Evolutionary conservation across 2,888 invertebrate species (phyloP).

Genomic region (Meandrusa payeni): DNA sequence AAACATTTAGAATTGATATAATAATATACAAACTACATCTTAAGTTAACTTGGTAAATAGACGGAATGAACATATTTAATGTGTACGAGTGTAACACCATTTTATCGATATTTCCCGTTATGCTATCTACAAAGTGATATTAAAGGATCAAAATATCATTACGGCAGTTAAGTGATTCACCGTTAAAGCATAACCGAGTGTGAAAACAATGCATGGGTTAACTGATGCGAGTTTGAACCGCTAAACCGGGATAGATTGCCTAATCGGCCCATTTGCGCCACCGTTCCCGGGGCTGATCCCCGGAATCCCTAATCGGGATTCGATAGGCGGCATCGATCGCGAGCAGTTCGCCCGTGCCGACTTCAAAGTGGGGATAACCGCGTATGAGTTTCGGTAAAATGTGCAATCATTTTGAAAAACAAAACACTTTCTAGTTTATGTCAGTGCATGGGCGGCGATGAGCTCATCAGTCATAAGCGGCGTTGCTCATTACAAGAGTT

Average conservation of each 20-base stretch:
- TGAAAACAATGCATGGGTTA: slow-evolving; percentile 10
- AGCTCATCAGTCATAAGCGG: no score
- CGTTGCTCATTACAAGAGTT: no score
- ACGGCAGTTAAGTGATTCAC: neutral
- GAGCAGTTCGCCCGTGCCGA: slow-evolving; percentile 38
- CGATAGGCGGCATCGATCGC: slow-evolving; percentile 38
- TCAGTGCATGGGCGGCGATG: no score
- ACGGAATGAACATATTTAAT: no score
- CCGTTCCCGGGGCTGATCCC: slow-evolving; percentile 39
- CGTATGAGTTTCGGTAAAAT: slow-evolving; percentile 14
- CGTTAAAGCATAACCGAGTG: neutral
- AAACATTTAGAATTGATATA: no score
- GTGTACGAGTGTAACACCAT: no score
- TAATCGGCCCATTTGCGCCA: slow-evolving; percentile 26
- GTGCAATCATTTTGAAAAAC: slow-evolving; percentile 12
- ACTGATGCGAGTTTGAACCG: slow-evolving; percentile 15
- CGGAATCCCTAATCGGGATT: slow-evolving; percentile 50
- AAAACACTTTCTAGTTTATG: no score
- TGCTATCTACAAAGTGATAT: slow-evolving; percentile 1
- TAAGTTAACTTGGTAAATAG: no score
- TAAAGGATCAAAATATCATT: slow-evolving; percentile 5
- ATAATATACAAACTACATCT: no score
- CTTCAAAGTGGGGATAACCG: slow-evolving; percentile 22
- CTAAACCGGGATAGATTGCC: slow-evolving; percentile 25
- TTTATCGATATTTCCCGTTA: no score